phyloP scores from a whole-genome alignment of 2,888 invertebrate genomes.

The Eilema caniola region DNA sequence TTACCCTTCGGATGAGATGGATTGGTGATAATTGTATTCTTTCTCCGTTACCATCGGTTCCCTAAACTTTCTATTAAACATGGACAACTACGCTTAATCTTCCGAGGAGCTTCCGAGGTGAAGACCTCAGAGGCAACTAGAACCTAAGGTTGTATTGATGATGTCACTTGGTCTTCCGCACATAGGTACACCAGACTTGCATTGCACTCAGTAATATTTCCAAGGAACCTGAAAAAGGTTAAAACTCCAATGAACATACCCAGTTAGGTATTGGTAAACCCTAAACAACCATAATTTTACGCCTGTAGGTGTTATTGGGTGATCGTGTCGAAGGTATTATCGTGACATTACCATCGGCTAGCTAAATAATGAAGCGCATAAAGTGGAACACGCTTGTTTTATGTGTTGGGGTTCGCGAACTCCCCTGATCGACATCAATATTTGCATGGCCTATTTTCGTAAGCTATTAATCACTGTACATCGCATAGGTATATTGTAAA shows the following conservation, averaged over 20 bases:
- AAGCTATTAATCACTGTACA: background rate
- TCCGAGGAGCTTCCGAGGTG: no score
- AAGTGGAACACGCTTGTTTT: constrained; percentile 8
- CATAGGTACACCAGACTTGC: background rate
- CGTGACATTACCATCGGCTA: background rate
- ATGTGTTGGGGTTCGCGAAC: constrained; percentile 17
- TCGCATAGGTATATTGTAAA: background rate
- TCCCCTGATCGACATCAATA: constrained; percentile 20
- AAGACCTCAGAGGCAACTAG: background rate
- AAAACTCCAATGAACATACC: no score
- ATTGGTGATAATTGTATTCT: no score
- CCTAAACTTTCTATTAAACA: background rate
- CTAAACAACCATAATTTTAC: background rate
- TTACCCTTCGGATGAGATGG: no score
- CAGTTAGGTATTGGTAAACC: no score
- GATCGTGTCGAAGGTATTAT: background rate
- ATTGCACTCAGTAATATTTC: background rate
- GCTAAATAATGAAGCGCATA: constrained; percentile 18
- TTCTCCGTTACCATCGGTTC: no score
- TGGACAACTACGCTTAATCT: background rate
- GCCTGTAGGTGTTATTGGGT: background rate
- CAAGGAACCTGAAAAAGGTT: no score
- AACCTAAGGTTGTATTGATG: background rate
- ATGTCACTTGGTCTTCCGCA: background rate
- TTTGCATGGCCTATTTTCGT: constrained; percentile 22